phyloP scores from a whole-genome alignment of 2,113 vertebrate genomes.

The Sinocyclocheilus anophthalmus region DNA sequence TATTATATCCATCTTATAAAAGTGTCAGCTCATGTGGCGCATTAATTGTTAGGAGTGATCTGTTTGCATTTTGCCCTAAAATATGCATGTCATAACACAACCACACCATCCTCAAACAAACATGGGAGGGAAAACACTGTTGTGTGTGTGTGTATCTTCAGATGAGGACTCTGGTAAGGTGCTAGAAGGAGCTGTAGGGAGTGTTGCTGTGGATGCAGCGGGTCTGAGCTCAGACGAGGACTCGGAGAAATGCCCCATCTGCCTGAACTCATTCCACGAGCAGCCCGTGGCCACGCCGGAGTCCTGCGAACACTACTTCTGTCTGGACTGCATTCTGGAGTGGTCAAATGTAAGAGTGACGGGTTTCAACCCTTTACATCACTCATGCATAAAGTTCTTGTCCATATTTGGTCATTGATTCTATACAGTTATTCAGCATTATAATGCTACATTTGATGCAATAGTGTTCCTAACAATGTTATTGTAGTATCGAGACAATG shows the following conservation, averaged over 20 bases:
- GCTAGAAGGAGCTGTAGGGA: slow-evolving; percentile 61
- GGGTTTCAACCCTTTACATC: background rate
- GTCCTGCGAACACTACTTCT: slow-evolving; percentile 93
- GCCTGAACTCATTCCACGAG: slow-evolving; percentile 87
- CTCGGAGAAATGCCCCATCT: slow-evolving; percentile 90
- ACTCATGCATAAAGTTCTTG: background rate
- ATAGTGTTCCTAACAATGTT: too few relatives aligned
- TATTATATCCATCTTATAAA: background rate
- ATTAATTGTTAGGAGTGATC: background rate
- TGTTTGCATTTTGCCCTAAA: background rate
- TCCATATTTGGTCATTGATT: background rate
- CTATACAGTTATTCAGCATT: too few relatives aligned
- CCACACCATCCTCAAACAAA: background rate
- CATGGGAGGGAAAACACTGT: background rate
- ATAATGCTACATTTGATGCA: too few relatives aligned
- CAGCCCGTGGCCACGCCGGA: slow-evolving; percentile 95
- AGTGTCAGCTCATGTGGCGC: background rate
- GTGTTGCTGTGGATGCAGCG: slow-evolving; percentile 40
- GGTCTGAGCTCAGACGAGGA: slow-evolving; percentile 86
- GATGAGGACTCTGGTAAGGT: slow-evolving; percentile 51
- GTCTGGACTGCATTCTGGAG: slow-evolving; percentile 93
- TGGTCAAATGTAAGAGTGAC: slow-evolving; percentile 88
- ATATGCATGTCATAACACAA: too few relatives aligned
- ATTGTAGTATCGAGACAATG: too few relatives aligned
- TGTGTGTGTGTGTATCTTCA: background rate